These are phyloP conservation scores for Odontocerum albicorne DNA, from an alignment of 2,888 invertebrate species.

Conservation along the genomic window DNA sequence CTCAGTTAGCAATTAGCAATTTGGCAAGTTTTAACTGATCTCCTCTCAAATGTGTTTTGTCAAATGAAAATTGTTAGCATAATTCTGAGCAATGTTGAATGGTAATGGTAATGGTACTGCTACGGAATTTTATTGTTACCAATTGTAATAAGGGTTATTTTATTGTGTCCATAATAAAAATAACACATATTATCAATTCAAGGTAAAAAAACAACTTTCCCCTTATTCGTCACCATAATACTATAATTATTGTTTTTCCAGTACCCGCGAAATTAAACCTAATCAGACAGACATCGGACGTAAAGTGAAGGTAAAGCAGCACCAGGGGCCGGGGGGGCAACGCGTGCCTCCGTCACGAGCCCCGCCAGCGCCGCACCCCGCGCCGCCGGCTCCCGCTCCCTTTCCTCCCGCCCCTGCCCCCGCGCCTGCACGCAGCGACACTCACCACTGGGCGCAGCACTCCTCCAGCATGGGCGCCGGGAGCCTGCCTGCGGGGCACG, in stretches of 20 bases:
- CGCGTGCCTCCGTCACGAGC: constrained; percentile 14
- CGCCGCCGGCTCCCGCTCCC: constrained; percentile 14
- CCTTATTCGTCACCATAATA: no score
- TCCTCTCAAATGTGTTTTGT: no score
- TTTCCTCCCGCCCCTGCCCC: constrained; percentile 8
- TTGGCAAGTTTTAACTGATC: no score
- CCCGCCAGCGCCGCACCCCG: constrained; percentile 14
- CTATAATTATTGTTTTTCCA: constrained; percentile 44
- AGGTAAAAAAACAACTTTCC: no score
- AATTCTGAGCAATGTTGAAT: no score
- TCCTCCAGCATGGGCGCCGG: constrained; percentile 1
- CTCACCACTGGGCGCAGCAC: constrained; percentile 8
- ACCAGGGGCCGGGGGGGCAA: constrained; percentile 35
- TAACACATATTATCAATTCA: no score
- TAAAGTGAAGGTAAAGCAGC: constrained; percentile 77
- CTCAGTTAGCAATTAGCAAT: no score
- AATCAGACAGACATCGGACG: constrained; percentile 88
- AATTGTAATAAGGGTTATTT: no score
- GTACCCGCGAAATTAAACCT: constrained; percentile 91
- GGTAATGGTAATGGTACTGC: no score
- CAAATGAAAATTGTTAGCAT: no score
- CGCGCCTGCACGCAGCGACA: constrained; percentile 12
- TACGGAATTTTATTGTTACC: no score
- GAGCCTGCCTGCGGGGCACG: background rate
- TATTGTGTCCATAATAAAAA: no score